Percentiles rank a stretch among this genome's conserved stretches.
Evolutionary conservation across 2,797 vertebrate genomes (phyloP).

Genomic region (Clarias fuscus): DNA sequence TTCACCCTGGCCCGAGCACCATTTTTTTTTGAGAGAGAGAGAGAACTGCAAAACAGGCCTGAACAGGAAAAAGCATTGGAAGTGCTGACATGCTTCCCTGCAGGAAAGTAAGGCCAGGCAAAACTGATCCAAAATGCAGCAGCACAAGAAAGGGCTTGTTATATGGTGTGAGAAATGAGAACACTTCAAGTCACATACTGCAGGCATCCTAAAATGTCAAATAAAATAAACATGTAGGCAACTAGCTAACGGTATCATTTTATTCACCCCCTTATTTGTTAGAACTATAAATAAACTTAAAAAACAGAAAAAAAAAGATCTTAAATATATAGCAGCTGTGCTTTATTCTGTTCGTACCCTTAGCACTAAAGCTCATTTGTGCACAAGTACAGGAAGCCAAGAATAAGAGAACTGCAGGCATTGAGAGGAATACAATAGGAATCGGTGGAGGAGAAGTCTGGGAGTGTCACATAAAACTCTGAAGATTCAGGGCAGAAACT

Average conservation of each 20-base stretch:
- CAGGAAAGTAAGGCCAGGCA: slow-evolving; percentile 13
- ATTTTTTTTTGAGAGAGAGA: slow-evolving; percentile 17
- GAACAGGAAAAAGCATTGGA: slow-evolving; percentile 35
- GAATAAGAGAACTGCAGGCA: slow-evolving; percentile 45
- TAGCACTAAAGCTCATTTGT: slow-evolving; percentile 60
- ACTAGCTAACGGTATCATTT: background rate
- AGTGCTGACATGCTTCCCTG: slow-evolving; percentile 43
- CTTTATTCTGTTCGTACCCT: slow-evolving; percentile 10
- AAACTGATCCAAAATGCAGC: slow-evolving; percentile 38
- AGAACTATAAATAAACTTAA: background rate
- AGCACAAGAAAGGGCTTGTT: slow-evolving; percentile 31
- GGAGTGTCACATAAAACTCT: slow-evolving; percentile 56
- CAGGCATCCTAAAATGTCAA: background rate
- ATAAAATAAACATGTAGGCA: background rate
- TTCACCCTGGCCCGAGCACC: slow-evolving; percentile 28
- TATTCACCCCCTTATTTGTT: background rate
- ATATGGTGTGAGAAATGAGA: slow-evolving; percentile 22
- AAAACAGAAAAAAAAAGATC: background rate
- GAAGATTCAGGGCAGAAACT: slow-evolving; percentile 11
- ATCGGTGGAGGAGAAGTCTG: slow-evolving; percentile 55
- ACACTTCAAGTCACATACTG: background rate
- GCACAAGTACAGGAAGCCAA: slow-evolving; percentile 46
- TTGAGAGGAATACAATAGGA: slow-evolving; percentile 44
- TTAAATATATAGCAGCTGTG: slow-evolving; percentile 8
- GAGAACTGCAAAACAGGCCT: slow-evolving; percentile 20